A percentile compares a stretch with the other conserved stretches of the same genome.
Evolutionary conservation across 2,797 vertebrate species (phyloP).

Genomic region (Tinamus major): DNA sequence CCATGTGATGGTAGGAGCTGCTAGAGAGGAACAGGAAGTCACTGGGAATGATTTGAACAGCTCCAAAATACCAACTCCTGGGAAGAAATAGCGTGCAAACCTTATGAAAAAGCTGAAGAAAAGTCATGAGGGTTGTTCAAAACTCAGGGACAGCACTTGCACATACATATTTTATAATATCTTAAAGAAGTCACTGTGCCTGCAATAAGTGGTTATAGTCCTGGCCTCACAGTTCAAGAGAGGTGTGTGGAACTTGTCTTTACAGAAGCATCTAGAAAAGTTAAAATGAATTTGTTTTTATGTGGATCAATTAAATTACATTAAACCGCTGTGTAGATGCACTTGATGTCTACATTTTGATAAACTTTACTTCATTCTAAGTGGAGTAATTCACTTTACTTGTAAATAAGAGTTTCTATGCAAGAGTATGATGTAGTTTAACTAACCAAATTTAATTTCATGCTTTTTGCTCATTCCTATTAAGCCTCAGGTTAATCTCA

Average conservation of each 20-base stretch:
- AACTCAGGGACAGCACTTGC: background rate
- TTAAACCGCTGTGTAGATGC: background rate
- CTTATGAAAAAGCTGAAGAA: background rate
- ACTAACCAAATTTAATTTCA: background rate
- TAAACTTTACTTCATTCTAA: background rate
- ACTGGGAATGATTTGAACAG: background rate
- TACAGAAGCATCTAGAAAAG: too few species aligned
- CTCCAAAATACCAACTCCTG: background rate
- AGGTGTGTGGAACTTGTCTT: too few species aligned
- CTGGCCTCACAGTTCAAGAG: too few species aligned
- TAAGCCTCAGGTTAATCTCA: background rate
- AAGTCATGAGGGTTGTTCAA: background rate
- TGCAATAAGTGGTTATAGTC: background rate
- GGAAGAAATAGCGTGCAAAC: background rate
- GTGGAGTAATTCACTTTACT: background rate
- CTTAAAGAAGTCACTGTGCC: background rate
- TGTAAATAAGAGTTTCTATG: constrained; percentile 4
- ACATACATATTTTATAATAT: background rate
- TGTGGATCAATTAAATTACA: too few species aligned
- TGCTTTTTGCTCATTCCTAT: background rate
- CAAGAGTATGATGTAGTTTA: background rate
- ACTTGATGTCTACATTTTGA: background rate
- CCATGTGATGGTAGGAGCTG: background rate
- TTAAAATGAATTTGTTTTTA: too few species aligned
- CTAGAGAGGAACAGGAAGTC: background rate